Conservation (phyloP, 2,888 invertebrate species). For the Nomada hirtipes region DNA sequence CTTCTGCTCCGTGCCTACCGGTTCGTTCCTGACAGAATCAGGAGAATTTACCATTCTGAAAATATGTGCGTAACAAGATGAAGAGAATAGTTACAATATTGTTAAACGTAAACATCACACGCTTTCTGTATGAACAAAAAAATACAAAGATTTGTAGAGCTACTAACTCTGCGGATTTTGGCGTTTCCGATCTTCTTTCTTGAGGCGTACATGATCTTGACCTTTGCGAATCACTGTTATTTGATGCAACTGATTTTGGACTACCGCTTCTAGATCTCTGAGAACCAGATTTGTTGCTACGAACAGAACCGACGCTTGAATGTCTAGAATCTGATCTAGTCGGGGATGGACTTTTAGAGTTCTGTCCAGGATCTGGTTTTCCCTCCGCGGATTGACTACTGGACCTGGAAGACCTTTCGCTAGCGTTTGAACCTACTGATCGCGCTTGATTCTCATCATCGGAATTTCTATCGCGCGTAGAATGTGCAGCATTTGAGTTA, state of each 20-base stretch:
- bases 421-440: slow-evolving; percentile 71
- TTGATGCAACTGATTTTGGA: slow-evolving; percentile 70
- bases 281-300: slow-evolving; percentile 76
- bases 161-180: slow-evolving; percentile 44
- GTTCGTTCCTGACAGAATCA: slow-evolving; percentile 74
- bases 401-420: slow-evolving; percentile 72
- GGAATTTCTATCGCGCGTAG: slow-evolving; percentile 71
- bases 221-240: slow-evolving; percentile 70
- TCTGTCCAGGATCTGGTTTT: slow-evolving; percentile 71
- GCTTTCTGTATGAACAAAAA: not conserved
- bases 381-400: slow-evolving; percentile 76
- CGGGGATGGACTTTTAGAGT: slow-evolving; percentile 77
- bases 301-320: slow-evolving; percentile 76
- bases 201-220: slow-evolving; percentile 65
- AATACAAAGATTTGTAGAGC: slow-evolving; percentile 56
- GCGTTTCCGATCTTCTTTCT: slow-evolving; percentile 62
- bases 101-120: not conserved
- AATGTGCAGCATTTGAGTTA: slow-evolving; percentile 80
- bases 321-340: slow-evolving; percentile 76
- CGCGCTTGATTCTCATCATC: slow-evolving; percentile 73
- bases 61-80: not conserved
- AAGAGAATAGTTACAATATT: not conserved
- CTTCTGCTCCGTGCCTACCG: slow-evolving; percentile 30
- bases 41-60: slow-evolving; percentile 70
- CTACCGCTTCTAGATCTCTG: slow-evolving; percentile 76